Evolutionary conservation across 1,140 invertebrate species (phyloP), one percentile per base, ranked within the genome.

Genomic region (Saccostrea echinata): DNA sequence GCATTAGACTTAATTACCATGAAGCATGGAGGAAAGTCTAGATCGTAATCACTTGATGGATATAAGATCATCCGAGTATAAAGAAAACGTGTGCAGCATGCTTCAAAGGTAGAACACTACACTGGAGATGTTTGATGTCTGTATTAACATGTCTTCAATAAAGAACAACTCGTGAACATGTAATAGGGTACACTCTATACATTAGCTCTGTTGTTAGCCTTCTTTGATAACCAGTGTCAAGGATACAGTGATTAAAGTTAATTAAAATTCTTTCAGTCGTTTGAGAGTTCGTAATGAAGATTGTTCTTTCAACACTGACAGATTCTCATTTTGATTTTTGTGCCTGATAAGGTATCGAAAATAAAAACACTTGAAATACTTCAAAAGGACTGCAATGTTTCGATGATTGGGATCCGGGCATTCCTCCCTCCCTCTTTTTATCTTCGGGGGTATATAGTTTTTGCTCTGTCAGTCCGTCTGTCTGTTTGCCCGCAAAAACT

Each of bases 301-400:
- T 61, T 61, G 18, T 52, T 52, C 51, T 52, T 24, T 27, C 9
- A 84, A 85, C 12, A 61, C 51, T 61, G 24, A 43, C 43, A 88
- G 30, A 55, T 85, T 43, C 68, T 43, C 61, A 86, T 86, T 84
- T 33, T 30, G 68, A 12, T 76, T 76, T n/a, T 76, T 61, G 27
- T n/a, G 16, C 27, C 68, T 33, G 24, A 12, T 24, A 16, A 30
- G 68, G 13, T 76, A 76, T 76, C 68, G 24, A 27, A 16, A 30
- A 30, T 27, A 57, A 61, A 61, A 21, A 61, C 55, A n/a, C 18
- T 6, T 13, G 18, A n/a, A 61, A 61, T 21, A 61, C 55, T 21
- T 21, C 55, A 61, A n/a, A 61, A 18, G 55, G 18, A n/a, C 55
- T 21, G n/a, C n/a, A 21, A 43, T 8, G 55, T n/a, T 61, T n/a